Evolutionary conservation across 1,140 invertebrate genomes (phyloP), one percentile per base, ranked within the genome.

Genomic region (Diorhabda elongata): DNA sequence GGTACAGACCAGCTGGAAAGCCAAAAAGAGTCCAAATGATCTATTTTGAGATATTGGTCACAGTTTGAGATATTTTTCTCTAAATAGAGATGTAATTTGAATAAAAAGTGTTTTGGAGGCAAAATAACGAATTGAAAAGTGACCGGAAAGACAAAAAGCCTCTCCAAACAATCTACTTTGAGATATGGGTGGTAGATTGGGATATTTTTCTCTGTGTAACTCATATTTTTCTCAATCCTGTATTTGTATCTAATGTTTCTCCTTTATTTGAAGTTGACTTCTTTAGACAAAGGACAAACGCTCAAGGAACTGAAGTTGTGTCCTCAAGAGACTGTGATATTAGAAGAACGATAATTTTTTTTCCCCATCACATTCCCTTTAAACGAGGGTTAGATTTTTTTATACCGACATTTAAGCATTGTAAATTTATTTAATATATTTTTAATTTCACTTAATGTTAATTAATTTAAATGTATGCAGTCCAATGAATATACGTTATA

Each of bases 301-400:
- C 82, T 97, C 68, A 85, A 89, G 81, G 87, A 91, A 75, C 83
- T 95, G 68, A 94, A 95, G 83, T 85, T 97, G 67, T 94, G 87
- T 85, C 91, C 93, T 66, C 94, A 97, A 87, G 95, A 96, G 85
- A 96, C 94, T 68, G 85, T 97, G 70, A 95, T 95, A 82, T 83
- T 97, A 73, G 94, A 97, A 83, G 93, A 96, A 83, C 90, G 91
- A 89, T 94, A 90, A 87, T 79, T 81, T 77, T 68, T 64, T 71
- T 11, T 11, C 11, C 63, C 64, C 64, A 66, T 71, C 61, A 67
- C 66, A 65, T 72, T 70, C 69, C 71, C 68, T 26, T 11, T 69
- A 58, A 44, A 26, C 43, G 45, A 47, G 57, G 70, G 56, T 67
- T 58, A 64, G 47, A 59, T 72, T 69, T 26, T 26, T 74, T 74